phyloP scores from a whole-genome alignment of 2,797 vertebrate species.

The Pseudochirops corinnae region DNA sequence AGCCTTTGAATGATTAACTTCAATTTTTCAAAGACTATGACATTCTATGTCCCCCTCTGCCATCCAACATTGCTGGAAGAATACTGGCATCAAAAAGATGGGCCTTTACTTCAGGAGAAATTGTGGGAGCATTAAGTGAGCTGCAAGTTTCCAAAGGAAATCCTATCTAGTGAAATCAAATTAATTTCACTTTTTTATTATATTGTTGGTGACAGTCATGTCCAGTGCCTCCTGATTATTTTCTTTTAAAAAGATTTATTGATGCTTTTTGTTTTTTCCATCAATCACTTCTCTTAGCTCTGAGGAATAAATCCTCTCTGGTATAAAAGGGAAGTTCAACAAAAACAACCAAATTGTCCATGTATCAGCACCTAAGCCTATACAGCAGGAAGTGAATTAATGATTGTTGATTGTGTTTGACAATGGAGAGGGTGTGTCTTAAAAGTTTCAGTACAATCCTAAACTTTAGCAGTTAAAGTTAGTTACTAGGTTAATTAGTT shows the following conservation, averaged over 20 bases:
- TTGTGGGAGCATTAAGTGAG: background rate
- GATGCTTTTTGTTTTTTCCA: too few species aligned
- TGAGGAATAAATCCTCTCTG: too few species aligned
- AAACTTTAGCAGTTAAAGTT: background rate
- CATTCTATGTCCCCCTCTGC: background rate
- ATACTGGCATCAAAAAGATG: background rate
- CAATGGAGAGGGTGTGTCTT: too few species aligned
- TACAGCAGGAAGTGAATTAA: conserved; percentile 8
- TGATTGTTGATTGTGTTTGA: background rate
- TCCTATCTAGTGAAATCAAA: background rate
- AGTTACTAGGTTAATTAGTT: background rate
- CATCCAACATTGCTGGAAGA: background rate
- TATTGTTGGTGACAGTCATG: background rate
- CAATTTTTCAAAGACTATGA: background rate
- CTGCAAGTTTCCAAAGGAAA: background rate
- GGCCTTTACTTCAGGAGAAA: background rate
- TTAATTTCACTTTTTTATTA: background rate
- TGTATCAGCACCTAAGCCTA: background rate
- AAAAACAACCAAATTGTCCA: background rate
- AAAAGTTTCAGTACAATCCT: background rate
- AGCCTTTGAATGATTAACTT: background rate
- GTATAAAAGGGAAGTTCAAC: too few species aligned
- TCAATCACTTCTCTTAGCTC: too few species aligned
- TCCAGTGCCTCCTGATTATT: background rate
- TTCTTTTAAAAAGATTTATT: background rate